Percentiles rank a stretch among this genome's conserved stretches.
These are phyloP conservation scores for Epicauta chinensis DNA, from an alignment of 1,140 invertebrate species.

Conservation along the genomic window DNA sequence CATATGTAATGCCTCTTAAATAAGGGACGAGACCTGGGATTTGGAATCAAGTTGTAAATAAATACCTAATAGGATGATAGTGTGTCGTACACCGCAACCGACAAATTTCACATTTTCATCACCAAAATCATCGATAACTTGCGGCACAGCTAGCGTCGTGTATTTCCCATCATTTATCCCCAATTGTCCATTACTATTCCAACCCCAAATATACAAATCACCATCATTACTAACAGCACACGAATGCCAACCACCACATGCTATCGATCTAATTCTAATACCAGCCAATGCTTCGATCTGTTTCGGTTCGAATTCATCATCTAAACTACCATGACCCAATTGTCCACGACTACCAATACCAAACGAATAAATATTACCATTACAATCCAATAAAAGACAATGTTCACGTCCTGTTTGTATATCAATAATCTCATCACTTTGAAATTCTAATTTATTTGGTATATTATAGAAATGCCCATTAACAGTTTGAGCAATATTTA, in stretches of 20 bases:
- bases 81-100: conserved; percentile 61
- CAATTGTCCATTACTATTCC: conserved; percentile 81
- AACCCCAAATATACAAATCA: conserved; percentile 87
- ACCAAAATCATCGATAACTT: conserved; percentile 42
- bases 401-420: conserved; percentile 75
- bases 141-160: conserved; percentile 31
- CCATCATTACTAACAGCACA: conserved; percentile 66
- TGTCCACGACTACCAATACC: conserved; percentile 81
- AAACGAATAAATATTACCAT: conserved; percentile 70
- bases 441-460: conserved; percentile 51
- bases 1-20: no score
- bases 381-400: conserved; percentile 60
- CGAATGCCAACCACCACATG: conserved; percentile 81
- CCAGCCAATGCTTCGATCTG: conserved; percentile 67
- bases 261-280: conserved; percentile 59
- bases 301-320: conserved; percentile 54
- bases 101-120: conserved; percentile 50
- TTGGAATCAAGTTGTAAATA: no score
- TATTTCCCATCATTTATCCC: conserved; percentile 48
- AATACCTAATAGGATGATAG: conserved; percentile 50
- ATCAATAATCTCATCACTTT: conserved; percentile 51
- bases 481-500: conserved; percentile 45
- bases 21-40: no score
- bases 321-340: conserved; percentile 67
- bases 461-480: conserved; percentile 53